Conservation (phyloP, 2,797 vertebrate genomes). For the Micrastur ruficollis region DNA sequence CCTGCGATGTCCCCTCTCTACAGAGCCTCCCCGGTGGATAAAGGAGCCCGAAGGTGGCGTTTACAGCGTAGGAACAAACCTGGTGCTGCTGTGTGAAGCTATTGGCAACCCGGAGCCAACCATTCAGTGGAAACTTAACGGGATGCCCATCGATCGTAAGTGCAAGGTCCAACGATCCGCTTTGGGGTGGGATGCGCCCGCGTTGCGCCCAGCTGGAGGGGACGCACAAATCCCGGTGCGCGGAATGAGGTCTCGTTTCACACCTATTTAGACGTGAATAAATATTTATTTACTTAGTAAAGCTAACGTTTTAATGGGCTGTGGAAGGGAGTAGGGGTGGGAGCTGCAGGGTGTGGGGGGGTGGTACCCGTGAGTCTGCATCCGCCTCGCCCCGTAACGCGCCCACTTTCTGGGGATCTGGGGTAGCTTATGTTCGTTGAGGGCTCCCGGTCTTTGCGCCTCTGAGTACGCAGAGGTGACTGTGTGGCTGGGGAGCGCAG, state of each 20-base stretch:
- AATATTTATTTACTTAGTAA: neutral
- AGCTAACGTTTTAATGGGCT: fast-evolving
- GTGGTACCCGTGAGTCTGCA: neutral
- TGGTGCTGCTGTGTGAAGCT: conserved; percentile 84
- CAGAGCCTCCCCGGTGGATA: conserved; percentile 90
- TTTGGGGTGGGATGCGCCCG: neutral
- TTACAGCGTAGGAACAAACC: conserved; percentile 81
- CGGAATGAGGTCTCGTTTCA: neutral
- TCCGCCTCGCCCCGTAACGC: fast-evolving
- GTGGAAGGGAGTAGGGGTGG: neutral
- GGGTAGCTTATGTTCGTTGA: fast-evolving
- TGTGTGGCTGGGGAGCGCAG: neutral
- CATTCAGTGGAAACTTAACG: conserved; percentile 87
- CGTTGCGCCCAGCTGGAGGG: neutral
- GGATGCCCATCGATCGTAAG: conserved; percentile 82
- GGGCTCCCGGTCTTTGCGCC: neutral
- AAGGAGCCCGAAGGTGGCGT: conserved; percentile 84
- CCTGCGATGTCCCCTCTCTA: neutral
- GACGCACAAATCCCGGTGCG: fast-evolving
- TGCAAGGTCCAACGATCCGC: neutral
- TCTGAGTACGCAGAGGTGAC: neutral
- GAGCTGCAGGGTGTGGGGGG: neutral
- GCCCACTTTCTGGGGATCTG: neutral
- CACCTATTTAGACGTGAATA: fast-evolving
- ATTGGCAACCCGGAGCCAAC: conserved; percentile 82